Evolutionary conservation across 2,797 vertebrate species (phyloP).

Genomic region (Sciurus vulgaris): DNA sequence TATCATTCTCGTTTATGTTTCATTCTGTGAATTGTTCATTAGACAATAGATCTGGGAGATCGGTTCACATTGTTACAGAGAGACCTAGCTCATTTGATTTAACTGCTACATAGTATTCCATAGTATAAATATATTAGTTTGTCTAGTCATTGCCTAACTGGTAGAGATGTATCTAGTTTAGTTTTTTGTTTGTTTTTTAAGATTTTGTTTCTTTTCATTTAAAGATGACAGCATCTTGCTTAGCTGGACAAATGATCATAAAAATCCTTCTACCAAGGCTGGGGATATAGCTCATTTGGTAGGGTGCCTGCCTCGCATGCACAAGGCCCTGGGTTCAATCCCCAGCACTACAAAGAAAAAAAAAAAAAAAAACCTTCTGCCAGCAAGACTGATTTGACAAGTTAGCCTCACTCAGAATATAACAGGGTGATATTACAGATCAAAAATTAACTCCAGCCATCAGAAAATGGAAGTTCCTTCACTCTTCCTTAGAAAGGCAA

Average conservation of each 20-base stretch:
- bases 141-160: slow-evolving; percentile 32
- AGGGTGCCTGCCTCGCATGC: no score
- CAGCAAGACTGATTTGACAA: neutral
- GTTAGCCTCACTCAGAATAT: neutral
- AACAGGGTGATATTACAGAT: neutral
- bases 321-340: no score
- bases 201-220: neutral
- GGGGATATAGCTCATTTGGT: no score
- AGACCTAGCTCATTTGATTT: slow-evolving; percentile 18
- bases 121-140: neutral
- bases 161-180: neutral
- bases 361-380: neutral
- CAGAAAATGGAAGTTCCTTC: neutral
- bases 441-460: neutral
- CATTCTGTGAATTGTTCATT: neutral
- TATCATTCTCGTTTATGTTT: slow-evolving; percentile 47
- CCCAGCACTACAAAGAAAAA: no score
- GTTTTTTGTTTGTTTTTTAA: neutral
- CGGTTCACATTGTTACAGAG: neutral
- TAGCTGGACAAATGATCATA: neutral
- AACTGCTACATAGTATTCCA: neutral
- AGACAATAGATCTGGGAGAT: neutral
- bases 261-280: neutral
- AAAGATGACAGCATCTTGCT: neutral
- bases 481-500: neutral